Evolutionary conservation across 2,113 vertebrate species (phyloP), one percentile per base, ranked within the genome.

Genomic region (Dascyllus trimaculatus): DNA sequence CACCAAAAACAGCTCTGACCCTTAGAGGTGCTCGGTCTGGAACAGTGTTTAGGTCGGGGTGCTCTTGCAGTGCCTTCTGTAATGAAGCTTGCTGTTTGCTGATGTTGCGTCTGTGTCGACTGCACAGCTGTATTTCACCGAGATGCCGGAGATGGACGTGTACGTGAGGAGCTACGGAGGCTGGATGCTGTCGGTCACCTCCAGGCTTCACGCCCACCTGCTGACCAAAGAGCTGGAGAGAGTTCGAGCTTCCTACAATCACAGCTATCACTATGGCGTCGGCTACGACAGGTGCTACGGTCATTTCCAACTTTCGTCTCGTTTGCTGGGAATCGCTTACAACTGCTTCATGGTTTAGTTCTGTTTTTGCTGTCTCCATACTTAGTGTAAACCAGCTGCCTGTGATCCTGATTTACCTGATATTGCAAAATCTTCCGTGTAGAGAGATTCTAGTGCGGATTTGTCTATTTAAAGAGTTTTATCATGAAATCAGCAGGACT

Each of bases 131-230:
- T 95, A 95, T 63, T 95, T 95, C 78, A 93, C 92, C 2, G 92
- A 94, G 57, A 94, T 95, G 94, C 93, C 93, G 1, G 91, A 92
- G 61, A 94, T 95, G 93, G 84, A 94, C 4, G 92, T 94, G 25
- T 95, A 95, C 0, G 95, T 96, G 89, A 91, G 93, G 75, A 88
- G 90, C 49, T 96, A 94, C 4, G 94, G 95, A 0, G 95, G 95
- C 70, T 96, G 95, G 95, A 95, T 96, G 93, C 82, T 95, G 52
- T 95, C 94, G 0, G 84, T 94, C 79, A 94, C 92, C 17, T 95
- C 95, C 82, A 87, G 93, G 78, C 85, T 93, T 51, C 90, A 96
- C 19, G 85, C 94, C 18, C 93, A 93, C 81, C 85, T 93, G 59
- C 90, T 96, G 73, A 92, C 71, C 8, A 92, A 91, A 81, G 94